phyloP scores from a whole-genome alignment of 2,113 vertebrate species.

The Cettia cetti region DNA sequence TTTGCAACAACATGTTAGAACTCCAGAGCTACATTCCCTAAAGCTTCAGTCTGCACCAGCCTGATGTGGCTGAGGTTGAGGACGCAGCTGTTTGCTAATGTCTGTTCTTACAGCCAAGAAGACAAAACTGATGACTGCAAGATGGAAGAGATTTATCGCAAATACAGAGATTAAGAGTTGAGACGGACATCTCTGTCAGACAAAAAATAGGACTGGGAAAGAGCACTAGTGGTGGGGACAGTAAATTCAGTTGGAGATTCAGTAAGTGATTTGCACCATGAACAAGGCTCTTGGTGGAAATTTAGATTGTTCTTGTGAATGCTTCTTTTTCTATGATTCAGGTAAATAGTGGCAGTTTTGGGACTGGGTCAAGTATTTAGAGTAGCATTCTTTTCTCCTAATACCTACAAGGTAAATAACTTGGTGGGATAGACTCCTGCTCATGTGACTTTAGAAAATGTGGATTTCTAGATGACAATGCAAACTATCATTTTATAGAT shows the following conservation, averaged over 20 bases:
- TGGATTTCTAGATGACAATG: neutral
- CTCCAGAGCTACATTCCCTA: neutral
- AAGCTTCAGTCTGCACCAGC: neutral
- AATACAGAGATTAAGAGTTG: neutral
- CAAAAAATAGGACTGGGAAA: neutral
- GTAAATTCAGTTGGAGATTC: neutral
- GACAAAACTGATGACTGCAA: neutral
- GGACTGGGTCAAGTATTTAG: neutral
- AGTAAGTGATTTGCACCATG: neutral
- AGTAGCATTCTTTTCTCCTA: neutral
- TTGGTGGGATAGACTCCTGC: neutral
- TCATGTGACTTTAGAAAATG: neutral
- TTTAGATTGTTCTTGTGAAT: neutral
- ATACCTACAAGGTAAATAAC: neutral
- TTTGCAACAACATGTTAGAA: neutral
- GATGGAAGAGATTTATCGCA: neutral
- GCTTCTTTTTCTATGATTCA: neutral
- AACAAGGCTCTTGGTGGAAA: neutral
- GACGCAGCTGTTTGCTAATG: neutral
- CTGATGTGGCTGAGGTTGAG: neutral
- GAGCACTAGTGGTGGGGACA: neutral
- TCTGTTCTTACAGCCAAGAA: neutral
- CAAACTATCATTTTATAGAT: neutral
- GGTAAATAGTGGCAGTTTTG: neutral
- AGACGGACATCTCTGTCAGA: accelerated